Evolutionary conservation across 1,140 invertebrate species (phyloP), one percentile per base, ranked within the genome.

Genomic region (Saccostrea echinata): DNA sequence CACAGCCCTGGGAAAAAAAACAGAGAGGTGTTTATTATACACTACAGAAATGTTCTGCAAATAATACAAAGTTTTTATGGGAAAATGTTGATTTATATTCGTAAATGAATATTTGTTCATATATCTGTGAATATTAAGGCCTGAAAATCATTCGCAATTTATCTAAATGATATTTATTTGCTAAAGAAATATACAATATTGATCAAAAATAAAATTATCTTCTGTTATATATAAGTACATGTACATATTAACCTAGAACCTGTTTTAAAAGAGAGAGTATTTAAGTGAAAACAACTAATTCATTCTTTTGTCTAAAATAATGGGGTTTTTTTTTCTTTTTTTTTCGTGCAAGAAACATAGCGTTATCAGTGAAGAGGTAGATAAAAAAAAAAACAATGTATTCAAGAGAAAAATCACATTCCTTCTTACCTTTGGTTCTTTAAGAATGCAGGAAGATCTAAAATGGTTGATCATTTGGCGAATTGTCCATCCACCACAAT

Each of bases 1-100:
- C 27, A 27, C 68, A 33, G 16, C 68, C 68, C 68, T 71, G n/a
- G n/a, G n/a, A n/a, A n/a, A n/a, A n/a, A n/a, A n/a, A 71, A 71
- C 57, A 6, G 11, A n/a, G 6, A 61, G 4, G 16, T 61, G 6
- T 61, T 13, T 0, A 61, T 0, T 6, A 61, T 61, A 61, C 16
- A 0, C 18, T 61, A 6, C 16, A 6, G 11, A 21, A 18, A 21
- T 61, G n/a, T 6, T 18, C 6, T 18, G 35, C 35, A 43, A 1
- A 43, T n/a, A 43, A 43, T 43, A 43, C 6, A 43, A 3, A 43
- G 35, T 43, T 43, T 43, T 43, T 43, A 43, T 43, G 35, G 35
- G 1, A 43, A 43, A 11, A 30, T 43, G 6, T 43, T 43, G 4
- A 43, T 4, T 43, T 43, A 1, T 43, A 6, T 43, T 43, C 43